phyloP scores from a whole-genome alignment of 2,888 invertebrate genomes.

The Pardosa pseudoannulata region DNA sequence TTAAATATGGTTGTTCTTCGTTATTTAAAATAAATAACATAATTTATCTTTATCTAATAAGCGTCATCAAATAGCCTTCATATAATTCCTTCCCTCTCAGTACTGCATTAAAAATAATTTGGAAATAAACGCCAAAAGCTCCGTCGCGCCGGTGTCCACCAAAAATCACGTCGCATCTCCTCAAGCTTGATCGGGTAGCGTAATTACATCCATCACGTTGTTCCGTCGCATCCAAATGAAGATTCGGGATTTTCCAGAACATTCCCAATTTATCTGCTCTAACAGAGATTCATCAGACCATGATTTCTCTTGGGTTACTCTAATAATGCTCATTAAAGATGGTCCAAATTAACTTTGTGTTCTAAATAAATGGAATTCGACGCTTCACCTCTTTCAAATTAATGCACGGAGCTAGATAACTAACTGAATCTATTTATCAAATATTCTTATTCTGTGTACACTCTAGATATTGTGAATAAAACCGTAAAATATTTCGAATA shows the following conservation, averaged over 20 bases:
- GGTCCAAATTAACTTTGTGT: neutral
- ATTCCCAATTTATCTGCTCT: neutral
- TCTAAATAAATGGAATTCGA: neutral
- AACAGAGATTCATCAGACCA: neutral
- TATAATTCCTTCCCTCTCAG: no score
- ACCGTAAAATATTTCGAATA: no score
- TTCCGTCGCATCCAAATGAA: constrained; percentile 46
- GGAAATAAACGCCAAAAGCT: neutral
- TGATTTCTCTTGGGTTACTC: neutral
- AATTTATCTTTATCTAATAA: no score
- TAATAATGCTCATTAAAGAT: neutral
- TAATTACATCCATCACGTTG: constrained; percentile 70
- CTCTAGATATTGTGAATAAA: no score
- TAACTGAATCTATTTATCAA: no score
- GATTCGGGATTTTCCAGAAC: neutral
- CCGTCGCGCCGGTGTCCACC: neutral
- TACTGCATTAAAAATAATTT: no score
- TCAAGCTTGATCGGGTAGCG: constrained; percentile 62
- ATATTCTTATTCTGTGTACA: no score
- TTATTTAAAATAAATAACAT: no score
- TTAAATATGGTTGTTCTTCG: no score
- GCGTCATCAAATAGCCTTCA: no score
- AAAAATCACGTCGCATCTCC: constrained; percentile 42
- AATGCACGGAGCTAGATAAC: no score
- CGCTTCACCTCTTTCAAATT: no score